phyloP scores from a whole-genome alignment of 1,140 invertebrate species.

The Drosophila jambulina region DNA sequence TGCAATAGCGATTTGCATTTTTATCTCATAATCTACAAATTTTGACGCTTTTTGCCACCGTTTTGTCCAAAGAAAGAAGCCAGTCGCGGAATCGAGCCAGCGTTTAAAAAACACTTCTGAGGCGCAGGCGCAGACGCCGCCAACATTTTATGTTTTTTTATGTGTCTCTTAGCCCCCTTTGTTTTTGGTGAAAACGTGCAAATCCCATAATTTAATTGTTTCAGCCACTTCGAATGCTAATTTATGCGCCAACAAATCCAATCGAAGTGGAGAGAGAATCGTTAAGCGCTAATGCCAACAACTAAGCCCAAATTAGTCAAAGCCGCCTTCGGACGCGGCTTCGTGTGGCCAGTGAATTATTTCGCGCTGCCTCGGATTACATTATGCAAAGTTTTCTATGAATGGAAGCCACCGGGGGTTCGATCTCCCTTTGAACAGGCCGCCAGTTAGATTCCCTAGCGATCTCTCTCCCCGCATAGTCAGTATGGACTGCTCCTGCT shows the following conservation, averaged over 20 bases:
- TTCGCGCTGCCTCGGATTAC: conserved; percentile 58
- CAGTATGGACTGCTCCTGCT: conserved; percentile 9
- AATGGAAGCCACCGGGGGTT: conserved; percentile 51
- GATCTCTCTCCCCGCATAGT: neutral
- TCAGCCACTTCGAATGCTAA: conserved; percentile 67
- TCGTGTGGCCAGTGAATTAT: conserved; percentile 69
- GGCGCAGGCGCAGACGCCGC: conserved; percentile 59
- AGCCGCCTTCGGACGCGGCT: conserved; percentile 41
- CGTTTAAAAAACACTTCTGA: conserved; percentile 75
- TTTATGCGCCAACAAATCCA: conserved; percentile 63
- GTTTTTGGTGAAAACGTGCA: conserved; percentile 76
- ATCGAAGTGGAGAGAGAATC: conserved; percentile 27
- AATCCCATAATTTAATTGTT: conserved; percentile 83
- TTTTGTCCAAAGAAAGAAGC: conserved; percentile 57
- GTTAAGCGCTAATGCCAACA: conserved; percentile 33
- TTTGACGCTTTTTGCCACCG: conserved; percentile 83
- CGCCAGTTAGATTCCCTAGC: conserved; percentile 3
- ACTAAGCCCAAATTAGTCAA: conserved; percentile 73
- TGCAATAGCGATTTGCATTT: conserved; percentile 69
- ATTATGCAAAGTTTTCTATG: conserved; percentile 73
- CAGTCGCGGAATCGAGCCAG: conserved; percentile 44
- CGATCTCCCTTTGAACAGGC: conserved; percentile 22
- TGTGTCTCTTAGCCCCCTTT: conserved; percentile 19
- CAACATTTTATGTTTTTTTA: conserved; percentile 40
- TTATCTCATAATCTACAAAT: conserved; percentile 80